These are phyloP conservation scores for Mastigias papua DNA, from an alignment of 30 jellyfish, hydroid and myxozoan species.

Conservation along the genomic window DNA sequence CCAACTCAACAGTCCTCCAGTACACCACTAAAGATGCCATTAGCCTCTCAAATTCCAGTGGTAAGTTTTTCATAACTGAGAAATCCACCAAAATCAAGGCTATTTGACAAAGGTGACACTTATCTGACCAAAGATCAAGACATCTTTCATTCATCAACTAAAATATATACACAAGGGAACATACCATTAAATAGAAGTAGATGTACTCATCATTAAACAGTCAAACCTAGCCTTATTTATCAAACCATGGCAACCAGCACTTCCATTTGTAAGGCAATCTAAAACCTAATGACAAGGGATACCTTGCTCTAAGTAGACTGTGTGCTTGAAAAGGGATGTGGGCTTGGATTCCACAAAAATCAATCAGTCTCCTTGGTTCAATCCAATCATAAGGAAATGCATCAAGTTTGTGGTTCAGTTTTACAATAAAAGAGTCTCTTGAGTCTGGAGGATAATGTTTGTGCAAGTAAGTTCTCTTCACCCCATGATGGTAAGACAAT, in stretches of 20 bases:
- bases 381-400: constrained; percentile 77
- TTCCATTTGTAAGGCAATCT: constrained; percentile 88
- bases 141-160: too few species aligned
- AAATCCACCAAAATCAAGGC: too few species aligned
- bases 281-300: constrained; percentile 50
- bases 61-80: too few species aligned
- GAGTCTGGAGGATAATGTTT: constrained; percentile 82
- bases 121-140: too few species aligned
- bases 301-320: constrained; percentile 47
- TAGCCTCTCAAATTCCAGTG: too few species aligned
- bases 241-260: constrained; percentile 75
- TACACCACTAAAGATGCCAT: too few species aligned
- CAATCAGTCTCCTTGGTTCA: constrained; percentile 35
- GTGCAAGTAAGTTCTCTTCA: constrained; percentile 13
- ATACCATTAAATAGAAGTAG: too few species aligned
- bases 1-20: too few species aligned
- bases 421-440: constrained; percentile 70
- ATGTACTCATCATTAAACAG: not conserved
- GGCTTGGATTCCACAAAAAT: constrained; percentile 46
- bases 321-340: constrained; percentile 53
- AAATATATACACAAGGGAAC: too few species aligned
- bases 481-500: constrained; percentile 10
- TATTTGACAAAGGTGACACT: too few species aligned
- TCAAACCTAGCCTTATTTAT: not conserved
- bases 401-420: constrained; percentile 66